Evolutionary conservation across 2,113 vertebrate species (phyloP).

Genomic region (Brachyhypopomus occidentalis): DNA sequence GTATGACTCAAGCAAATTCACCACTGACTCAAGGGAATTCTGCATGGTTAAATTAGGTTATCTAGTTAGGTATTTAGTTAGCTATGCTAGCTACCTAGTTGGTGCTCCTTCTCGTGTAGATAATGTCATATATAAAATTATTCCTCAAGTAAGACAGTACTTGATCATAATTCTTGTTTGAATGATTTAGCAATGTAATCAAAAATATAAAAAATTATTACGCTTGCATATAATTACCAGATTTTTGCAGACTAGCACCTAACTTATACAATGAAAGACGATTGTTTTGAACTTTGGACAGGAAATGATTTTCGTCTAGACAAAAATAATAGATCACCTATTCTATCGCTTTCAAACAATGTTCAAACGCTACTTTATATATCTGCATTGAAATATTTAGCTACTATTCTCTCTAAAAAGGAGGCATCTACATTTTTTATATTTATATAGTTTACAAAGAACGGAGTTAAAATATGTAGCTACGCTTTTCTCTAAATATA

Average conservation of each 20-base stretch:
- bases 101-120: too few species aligned
- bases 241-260: too few species aligned
- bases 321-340: constrained; percentile 52
- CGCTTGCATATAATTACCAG: background rate
- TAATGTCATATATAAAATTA: background rate
- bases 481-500: too few species aligned
- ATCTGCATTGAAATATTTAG: background rate
- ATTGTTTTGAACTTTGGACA: constrained; percentile 22
- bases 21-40: constrained; percentile 68
- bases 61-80: too few species aligned
- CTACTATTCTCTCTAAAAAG: background rate
- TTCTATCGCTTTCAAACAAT: background rate
- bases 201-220: too few species aligned
- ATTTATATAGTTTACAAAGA: too few species aligned
- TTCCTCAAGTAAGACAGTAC: too few species aligned
- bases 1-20: constrained; percentile 81
- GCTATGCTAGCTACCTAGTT: background rate
- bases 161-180: too few species aligned
- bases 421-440: too few species aligned
- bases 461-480: too few species aligned
- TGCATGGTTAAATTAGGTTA: constrained; percentile 67
- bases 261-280: background rate
- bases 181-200: too few species aligned
- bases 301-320: constrained; percentile 30
- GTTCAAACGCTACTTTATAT: too few species aligned